phyloP scores from a whole-genome alignment of 1,140 invertebrate species.

The Drosophila pachea region DNA sequence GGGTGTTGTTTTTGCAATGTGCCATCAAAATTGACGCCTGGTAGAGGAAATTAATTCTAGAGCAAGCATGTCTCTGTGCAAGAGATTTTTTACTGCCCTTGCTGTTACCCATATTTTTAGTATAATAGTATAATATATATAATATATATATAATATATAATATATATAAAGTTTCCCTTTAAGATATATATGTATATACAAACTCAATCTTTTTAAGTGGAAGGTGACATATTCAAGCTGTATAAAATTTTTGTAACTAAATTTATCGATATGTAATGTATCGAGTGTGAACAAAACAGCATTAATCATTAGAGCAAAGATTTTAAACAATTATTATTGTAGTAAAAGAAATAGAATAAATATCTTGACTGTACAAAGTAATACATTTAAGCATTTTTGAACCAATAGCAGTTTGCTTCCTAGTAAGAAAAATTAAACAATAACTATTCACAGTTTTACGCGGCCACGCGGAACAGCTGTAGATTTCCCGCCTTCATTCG shows the following conservation, averaged over 20 bases:
- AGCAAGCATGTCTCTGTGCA: conserved; percentile 39
- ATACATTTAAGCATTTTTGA: too few relatives aligned
- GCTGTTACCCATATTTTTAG: conserved; percentile 39
- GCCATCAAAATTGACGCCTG: conserved; percentile 66
- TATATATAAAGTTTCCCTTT: not conserved
- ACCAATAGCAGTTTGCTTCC: too few relatives aligned
- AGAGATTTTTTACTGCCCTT: conserved; percentile 55
- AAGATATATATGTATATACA: too few relatives aligned
- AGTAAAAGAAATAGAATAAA: not conserved
- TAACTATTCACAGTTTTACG: conserved; percentile 11
- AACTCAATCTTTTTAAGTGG: too few relatives aligned
- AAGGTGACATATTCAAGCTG: too few relatives aligned
- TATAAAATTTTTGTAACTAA: too few relatives aligned
- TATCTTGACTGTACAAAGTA: not conserved
- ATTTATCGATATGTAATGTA: not conserved
- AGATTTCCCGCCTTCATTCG: conserved; percentile 60
- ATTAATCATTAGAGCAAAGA: not conserved
- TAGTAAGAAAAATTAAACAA: not conserved
- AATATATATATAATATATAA: not conserved
- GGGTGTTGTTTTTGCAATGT: conserved; percentile 29
- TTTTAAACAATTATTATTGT: too few relatives aligned
- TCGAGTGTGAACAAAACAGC: not conserved
- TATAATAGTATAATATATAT: not conserved
- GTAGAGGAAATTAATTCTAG: conserved; percentile 63
- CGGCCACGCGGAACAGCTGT: conserved; percentile 37